phyloP scores from a whole-genome alignment of 2,797 vertebrate species.

The Paguma larvata region DNA sequence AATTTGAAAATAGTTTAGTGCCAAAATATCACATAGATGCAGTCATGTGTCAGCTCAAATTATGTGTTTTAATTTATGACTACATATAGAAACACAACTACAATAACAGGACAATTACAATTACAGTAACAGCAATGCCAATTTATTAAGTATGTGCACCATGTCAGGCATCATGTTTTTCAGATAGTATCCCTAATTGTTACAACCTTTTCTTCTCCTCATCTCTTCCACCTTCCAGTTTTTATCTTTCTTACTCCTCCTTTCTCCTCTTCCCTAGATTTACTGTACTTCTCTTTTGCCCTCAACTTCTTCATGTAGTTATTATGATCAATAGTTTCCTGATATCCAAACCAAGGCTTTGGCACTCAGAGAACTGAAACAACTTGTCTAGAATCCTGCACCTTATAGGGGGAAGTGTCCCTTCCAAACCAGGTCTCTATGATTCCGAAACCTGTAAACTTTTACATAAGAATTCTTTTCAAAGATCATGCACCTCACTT shows the following conservation, averaged over 20 bases:
- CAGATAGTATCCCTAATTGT: neutral
- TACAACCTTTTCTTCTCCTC: neutral
- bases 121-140: neutral
- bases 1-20: slow-evolving; percentile 52
- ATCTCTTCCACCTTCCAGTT: neutral
- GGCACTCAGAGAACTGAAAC: neutral
- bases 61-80: neutral
- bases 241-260: neutral
- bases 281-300: slow-evolving; percentile 9
- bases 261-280: neutral
- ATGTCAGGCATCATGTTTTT: neutral
- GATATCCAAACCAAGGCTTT: neutral
- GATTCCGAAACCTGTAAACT: neutral
- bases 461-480: neutral
- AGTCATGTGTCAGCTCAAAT: neutral
- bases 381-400: neutral
- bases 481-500: neutral
- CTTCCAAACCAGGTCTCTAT: neutral
- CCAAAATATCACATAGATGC: slow-evolving; percentile 11
- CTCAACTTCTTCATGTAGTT: neutral
- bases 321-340: neutral
- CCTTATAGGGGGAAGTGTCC: neutral
- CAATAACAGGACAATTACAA: neutral
- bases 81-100: neutral
- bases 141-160: neutral